Evolutionary conservation across 2,113 vertebrate species (phyloP).

Genomic region (Sarotherodon lohbergeri): DNA sequence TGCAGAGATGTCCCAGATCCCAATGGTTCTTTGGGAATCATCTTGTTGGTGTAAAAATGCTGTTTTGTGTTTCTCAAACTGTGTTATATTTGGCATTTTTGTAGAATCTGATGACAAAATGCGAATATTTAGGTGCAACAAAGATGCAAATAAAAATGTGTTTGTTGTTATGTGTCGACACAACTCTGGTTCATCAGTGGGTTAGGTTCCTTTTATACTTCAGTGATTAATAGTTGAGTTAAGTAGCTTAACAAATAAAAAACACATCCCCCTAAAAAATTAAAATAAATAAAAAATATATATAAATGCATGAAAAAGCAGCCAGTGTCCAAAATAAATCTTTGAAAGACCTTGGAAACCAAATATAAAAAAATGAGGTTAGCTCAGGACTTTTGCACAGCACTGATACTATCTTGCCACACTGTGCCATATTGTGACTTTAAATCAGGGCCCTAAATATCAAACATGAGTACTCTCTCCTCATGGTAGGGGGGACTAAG

Average conservation of each 20-base stretch:
- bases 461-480: not conserved
- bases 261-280: not conserved
- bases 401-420: not conserved
- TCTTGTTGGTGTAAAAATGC: not conserved
- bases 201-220: not conserved
- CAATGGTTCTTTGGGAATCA: not conserved
- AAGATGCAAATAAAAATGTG: not conserved
- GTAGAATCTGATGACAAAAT: not conserved
- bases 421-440: not conserved
- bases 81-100: not conserved
- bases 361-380: not conserved
- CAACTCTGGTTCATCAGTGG: not conserved
- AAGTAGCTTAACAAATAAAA: not conserved
- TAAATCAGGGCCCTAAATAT: accelerated
- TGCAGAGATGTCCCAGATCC: not conserved
- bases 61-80: not conserved
- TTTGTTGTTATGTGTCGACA: not conserved
- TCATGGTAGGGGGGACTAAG: not conserved
- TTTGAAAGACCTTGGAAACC: not conserved
- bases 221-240: not conserved
- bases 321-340: not conserved
- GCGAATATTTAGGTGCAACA: not conserved
- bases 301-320: not conserved
- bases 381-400: not conserved
- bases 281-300: accelerated